Percentiles rank a stretch among this genome's conserved stretches.
Conservation (phyloP, 2,797 vertebrate species). For the Leucoraja ocellata region DNA sequence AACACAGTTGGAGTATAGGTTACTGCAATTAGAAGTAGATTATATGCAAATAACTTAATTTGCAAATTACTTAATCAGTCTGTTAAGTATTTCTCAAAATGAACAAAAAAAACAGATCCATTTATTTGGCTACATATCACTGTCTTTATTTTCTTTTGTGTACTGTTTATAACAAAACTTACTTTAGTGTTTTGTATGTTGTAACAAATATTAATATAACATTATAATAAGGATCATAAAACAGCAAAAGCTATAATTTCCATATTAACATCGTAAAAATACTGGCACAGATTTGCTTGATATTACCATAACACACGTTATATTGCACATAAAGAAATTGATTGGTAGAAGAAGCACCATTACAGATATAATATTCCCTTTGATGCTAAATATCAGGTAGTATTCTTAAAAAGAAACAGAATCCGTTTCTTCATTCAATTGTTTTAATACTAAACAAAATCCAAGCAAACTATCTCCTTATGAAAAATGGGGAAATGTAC, state of each 20-base stretch:
- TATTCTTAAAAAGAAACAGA: not conserved
- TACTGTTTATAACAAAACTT: constrained; percentile 13
- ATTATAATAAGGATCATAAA: not conserved
- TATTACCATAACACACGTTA: constrained; percentile 24
- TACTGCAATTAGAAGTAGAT: not conserved
- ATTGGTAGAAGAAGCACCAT: constrained; percentile 17
- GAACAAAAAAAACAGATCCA: constrained; percentile 14
- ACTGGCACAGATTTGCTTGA: constrained; percentile 32
- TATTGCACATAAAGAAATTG: constrained; percentile 32
- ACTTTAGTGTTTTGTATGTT: constrained; percentile 21
- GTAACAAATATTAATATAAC: constrained; percentile 17
- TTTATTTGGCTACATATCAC: not conserved
- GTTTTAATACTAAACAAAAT: not conserved
- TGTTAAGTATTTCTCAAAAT: not conserved
- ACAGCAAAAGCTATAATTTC: constrained; percentile 28
- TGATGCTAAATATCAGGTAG: constrained; percentile 12
- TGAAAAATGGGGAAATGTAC: constrained; percentile 2
- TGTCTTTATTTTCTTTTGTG: constrained; percentile 14
- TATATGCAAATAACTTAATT: not conserved
- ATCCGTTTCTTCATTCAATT: not conserved
- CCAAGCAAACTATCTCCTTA: not conserved
- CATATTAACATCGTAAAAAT: constrained; percentile 10
- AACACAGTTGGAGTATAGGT: not conserved
- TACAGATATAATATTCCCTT: constrained; percentile 3
- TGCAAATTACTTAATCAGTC: not conserved